phyloP scores from a whole-genome alignment of 2,888 invertebrate species.

The Agrilus cyanescens region DNA sequence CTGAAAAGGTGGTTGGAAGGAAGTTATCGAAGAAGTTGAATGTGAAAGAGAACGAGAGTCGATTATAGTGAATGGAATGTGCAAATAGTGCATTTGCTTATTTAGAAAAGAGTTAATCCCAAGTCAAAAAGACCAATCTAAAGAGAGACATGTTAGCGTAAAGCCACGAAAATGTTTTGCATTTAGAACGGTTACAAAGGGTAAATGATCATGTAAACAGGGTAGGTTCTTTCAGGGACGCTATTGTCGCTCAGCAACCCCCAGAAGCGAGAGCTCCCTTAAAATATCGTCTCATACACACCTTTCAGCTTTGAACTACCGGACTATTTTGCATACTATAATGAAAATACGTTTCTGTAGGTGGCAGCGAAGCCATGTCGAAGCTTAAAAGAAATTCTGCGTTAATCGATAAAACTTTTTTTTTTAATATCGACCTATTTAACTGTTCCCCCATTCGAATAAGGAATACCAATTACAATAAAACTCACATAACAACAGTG shows the following conservation, averaged over 20 bases:
- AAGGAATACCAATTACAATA: too few relatives aligned
- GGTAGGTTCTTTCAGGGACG: constrained; percentile 21
- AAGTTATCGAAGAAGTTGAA: too few relatives aligned
- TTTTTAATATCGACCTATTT: too few relatives aligned
- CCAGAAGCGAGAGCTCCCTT: constrained; percentile 21
- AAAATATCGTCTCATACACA: constrained; percentile 24
- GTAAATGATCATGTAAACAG: constrained; percentile 33
- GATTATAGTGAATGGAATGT: too few relatives aligned
- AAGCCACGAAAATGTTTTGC: constrained; percentile 30
- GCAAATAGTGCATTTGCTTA: too few relatives aligned
- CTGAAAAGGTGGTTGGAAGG: too few relatives aligned
- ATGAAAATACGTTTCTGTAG: constrained; percentile 30
- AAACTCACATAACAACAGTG: too few relatives aligned
- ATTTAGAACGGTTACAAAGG: constrained; percentile 34
- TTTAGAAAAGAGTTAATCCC: too few relatives aligned
- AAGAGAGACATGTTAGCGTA: constrained; percentile 25
- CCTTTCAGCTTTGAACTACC: constrained; percentile 23
- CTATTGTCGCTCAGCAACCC: constrained; percentile 21
- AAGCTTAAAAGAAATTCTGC: too few relatives aligned
- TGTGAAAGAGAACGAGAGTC: too few relatives aligned
- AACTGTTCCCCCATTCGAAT: too few relatives aligned
- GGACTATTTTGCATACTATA: constrained; percentile 33
- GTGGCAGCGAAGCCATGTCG: constrained; percentile 7
- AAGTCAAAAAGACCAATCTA: constrained; percentile 8
- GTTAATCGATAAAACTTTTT: too few relatives aligned